Percentiles rank a stretch among this genome's conserved stretches.
phyloP scores from a whole-genome alignment of 2,888 invertebrate genomes.

The Chironomus tentans region DNA sequence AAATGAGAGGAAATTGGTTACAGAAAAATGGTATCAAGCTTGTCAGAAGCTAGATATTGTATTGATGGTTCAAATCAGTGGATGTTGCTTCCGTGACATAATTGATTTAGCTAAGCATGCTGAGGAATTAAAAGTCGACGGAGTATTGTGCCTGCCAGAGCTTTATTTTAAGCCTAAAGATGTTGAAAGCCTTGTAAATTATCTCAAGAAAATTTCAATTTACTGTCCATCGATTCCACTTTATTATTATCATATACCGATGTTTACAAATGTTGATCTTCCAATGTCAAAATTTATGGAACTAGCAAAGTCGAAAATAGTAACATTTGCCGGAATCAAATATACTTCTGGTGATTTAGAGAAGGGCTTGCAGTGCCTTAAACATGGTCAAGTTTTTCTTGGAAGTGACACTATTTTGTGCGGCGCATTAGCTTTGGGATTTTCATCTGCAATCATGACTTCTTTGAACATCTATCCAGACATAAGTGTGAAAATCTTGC shows the following conservation, averaged over 20 bases:
- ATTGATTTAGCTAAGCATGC: conserved; percentile 61
- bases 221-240: conserved; percentile 68
- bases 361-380: conserved; percentile 54
- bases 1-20: conserved; percentile 55
- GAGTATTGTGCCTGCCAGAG: conserved; percentile 65
- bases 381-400: conserved; percentile 50
- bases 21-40: conserved; percentile 55
- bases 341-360: conserved; percentile 65
- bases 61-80: conserved; percentile 66
- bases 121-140: conserved; percentile 53
- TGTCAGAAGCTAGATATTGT: conserved; percentile 49
- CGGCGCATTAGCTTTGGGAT: conserved; percentile 57
- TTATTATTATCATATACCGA: conserved; percentile 75
- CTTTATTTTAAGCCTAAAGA: conserved; percentile 62
- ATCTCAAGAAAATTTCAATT: conserved; percentile 55
- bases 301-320: conserved; percentile 52
- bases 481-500: conserved; percentile 48
- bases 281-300: conserved; percentile 61
- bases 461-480: conserved; percentile 57
- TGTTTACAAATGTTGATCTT: conserved; percentile 60
- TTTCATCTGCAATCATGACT: conserved; percentile 63
- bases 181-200: conserved; percentile 52
- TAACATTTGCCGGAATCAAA: conserved; percentile 73
- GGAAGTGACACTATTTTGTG: conserved; percentile 57
- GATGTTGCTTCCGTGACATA: conserved; percentile 57